Base-by-base conservation (phyloP, 1,140 invertebrate genomes). In the Neelides sp. region DNA sequence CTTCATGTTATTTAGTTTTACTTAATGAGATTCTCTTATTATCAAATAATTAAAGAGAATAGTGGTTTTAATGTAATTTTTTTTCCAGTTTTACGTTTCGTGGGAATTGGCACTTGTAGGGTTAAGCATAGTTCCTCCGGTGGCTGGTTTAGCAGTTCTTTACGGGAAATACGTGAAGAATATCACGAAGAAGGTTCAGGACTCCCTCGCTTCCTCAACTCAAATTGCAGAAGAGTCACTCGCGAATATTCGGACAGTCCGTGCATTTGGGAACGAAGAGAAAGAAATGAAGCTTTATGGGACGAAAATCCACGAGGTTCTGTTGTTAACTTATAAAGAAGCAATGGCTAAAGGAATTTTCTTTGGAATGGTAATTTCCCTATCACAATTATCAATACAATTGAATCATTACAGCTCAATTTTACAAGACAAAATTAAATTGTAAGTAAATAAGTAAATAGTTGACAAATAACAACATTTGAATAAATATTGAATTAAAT, bases 211-310 rank as follows among this genome's bases (percentile, higher is more conserved):
- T 32, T 44, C 32, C 48, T 76, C 89, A 26, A 90, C 85, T 52
- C 78, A 90, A 66, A 76, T 81, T 20, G 89, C 89, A 1, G 91
- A 97, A 70, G 93, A 98, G 64, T 82, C 82, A 60, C 84, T 98
- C 36, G 78, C 83, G 22, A 96, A 94, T 65, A 85, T 98, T 52
- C 76, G 91, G 62, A 96, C 92, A 3, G 92, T 98, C 0, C 84
- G 93, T 69, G 79, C 82, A 2, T 95, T 97, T 66, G 85, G 81
- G 2, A 82, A 89, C 63, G 92, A 97, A 65, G 58, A 71, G 3
- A 76, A 74, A 54, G 93, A 97, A 72, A 75, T 80, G 22, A 57
- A 72, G 19, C 65, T 69, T 1, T 97, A 93, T 62, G 70, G 71
- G 40, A 58, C 66, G 1, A 80, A 80, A 61, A 78, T 96, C 36